Evolutionary conservation across 2,888 invertebrate species (phyloP).

Genomic region (Synanthedon myopaeformis): DNA sequence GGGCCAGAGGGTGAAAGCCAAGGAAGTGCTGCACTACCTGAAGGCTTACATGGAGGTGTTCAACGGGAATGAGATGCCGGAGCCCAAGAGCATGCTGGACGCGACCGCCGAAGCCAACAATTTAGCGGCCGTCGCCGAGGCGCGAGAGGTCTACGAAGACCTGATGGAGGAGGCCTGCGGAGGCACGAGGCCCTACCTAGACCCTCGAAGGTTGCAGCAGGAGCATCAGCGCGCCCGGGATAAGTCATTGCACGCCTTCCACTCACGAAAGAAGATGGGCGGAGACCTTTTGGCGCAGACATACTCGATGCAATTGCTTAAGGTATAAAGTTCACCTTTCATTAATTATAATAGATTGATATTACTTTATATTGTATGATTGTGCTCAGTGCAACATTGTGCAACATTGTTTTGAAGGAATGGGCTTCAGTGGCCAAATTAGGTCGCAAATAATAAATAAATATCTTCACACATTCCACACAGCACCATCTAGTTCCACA

Average conservation of each 20-base stretch:
- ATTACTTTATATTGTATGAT: too few species aligned
- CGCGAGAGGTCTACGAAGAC: constrained; percentile 88
- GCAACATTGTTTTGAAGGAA: too few species aligned
- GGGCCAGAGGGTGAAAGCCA: constrained; percentile 90
- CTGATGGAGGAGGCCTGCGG: constrained; percentile 97
- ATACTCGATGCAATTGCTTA: constrained; percentile 82
- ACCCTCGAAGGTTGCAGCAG: constrained; percentile 80
- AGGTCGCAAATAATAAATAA: too few species aligned
- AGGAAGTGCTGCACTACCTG: constrained; percentile 96
- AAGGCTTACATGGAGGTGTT: constrained; percentile 97
- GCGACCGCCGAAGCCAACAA: constrained; percentile 99
- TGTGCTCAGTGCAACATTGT: too few species aligned
- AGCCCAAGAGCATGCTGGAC: constrained; percentile 98
- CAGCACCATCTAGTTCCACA: too few species aligned
- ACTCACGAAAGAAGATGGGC: constrained; percentile 95
- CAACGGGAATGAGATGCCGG: constrained; percentile 95
- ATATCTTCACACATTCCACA: too few species aligned
- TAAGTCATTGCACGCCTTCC: constrained; percentile 79
- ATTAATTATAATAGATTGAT: neutral
- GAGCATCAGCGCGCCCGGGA: constrained; percentile 86
- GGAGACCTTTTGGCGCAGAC: constrained; percentile 90
- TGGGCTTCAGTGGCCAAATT: too few species aligned
- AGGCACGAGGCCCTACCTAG: constrained; percentile 91
- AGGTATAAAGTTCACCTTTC: too few species aligned
- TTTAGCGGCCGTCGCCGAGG: constrained; percentile 92